Evolutionary conservation across 2,113 vertebrate species (phyloP), one percentile per base, ranked within the genome.

Genomic region (Corythaeola cristata): DNA sequence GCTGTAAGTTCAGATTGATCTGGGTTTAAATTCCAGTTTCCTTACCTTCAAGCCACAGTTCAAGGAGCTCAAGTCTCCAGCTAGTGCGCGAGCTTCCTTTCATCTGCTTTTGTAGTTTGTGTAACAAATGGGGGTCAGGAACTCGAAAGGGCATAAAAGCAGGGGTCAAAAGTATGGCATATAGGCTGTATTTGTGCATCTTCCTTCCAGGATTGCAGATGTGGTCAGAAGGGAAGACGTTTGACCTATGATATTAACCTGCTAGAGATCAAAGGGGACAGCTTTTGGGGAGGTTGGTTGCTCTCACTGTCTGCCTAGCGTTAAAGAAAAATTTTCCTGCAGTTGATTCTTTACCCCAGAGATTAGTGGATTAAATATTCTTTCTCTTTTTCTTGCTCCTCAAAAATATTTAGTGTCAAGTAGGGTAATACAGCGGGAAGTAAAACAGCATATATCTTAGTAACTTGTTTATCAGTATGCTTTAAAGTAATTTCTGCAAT

Each of bases 321-420:
- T 85, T 77, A 90, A 90, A 86, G 58, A 4, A 24, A 63, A 94
- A 32, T 72, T 75, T n/a, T 75, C 4, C 44, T 58, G 62, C 80
- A 59, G 52, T 91, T 78, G 53, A 27, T 92, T 78, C 91, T 96
- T 89, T 55, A 81, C 78, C 52, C 63, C 10, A 15, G 94, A 94
- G 95, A 72, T 90, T 19, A 64, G 82, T 80, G 94, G 84, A 88
- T 94, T 80, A 81, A 91, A 69, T 79, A 89, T 68, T 91, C 66
- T 71, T 75, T 18, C 24, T 33, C 67, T 90, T 50, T 85, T 72
- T 77, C 71, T 85, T 28, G 44, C 28, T 66, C 63, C 72, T n/a
- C 67, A 20, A 32, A 81, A 75, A 55, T 37, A 18, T 39, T 66
- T 56, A 69, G n/a, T 86, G 58, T 91, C 89, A 85, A 67, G 64